Evolutionary conservation across 2,888 invertebrate species (phyloP), one percentile per base, ranked within the genome.

Genomic region (Serripes groenlandicus): DNA sequence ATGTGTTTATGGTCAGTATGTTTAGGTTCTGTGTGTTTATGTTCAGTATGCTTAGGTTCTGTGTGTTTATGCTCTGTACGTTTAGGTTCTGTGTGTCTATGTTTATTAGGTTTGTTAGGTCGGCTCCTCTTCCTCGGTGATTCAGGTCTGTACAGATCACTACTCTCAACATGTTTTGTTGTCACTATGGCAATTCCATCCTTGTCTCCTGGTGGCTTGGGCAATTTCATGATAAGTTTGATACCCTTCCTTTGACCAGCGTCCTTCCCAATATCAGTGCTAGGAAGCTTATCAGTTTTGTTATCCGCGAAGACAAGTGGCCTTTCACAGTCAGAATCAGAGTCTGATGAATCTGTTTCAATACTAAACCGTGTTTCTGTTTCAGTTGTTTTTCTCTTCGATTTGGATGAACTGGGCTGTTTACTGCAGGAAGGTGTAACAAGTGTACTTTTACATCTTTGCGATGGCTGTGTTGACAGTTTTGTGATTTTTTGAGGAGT

Each of bases 51-150:
- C n/a, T n/a, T n/a, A n/a, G n/a, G n/a, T n/a, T n/a, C n/a, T n/a
- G n/a, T n/a, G n/a, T n/a, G n/a, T n/a, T n/a, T n/a, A n/a, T n/a
- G n/a, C n/a, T n/a, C n/a, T n/a, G n/a, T n/a, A n/a, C n/a, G n/a
- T n/a, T n/a, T n/a, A n/a, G n/a, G n/a, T n/a, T n/a, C n/a, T n/a
- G n/a, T n/a, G n/a, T n/a, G 49, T 30, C 54, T 52, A 52, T 70
- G 70, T 26, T 49, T 49, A 28, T 52, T 54, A n/a, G 56, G 32
- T 23, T 32, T 72, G n/a, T 56, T 35, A 56, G 56, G 71, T 35
- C 58, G 56, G 49, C 52, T 72, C 71, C 58, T 72, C 35, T 72
- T 72, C 37, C 34, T 72, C 58, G 56, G 56, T 56, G 49, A 49
- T 21, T 21, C 49, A 21, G 21, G 18, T 21, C 3, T 49, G 49